Evolutionary conservation across 2,113 vertebrate genomes (phyloP), one percentile per base, ranked within the genome.

Genomic region (Microtus montanus): DNA sequence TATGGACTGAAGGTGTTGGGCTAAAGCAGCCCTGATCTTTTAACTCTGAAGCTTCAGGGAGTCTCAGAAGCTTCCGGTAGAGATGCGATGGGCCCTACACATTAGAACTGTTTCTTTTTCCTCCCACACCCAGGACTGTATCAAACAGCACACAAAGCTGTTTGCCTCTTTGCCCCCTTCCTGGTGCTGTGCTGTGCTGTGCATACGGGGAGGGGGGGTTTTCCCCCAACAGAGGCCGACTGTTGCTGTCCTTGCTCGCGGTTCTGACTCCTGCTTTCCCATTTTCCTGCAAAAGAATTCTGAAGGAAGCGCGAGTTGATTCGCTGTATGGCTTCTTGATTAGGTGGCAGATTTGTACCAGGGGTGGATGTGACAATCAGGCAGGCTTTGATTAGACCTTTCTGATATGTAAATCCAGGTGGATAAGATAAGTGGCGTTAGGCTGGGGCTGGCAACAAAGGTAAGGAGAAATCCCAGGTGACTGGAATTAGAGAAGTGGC

Each of bases 371-470:
- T 96, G 97, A 97, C 97, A 98, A 98, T 98, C 97, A 98, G 95
- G 77, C 94, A 93, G 90, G 85, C 97, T 98, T 97, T 98, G 97
- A 98, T 98, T 97, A 98, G 96, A 92, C 95, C 94, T 97, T 98
- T 97, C 97, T 97, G 97, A 97, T 97, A 98, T 98, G 97, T 97
- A 98, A 98, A 97, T 98, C 97, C 96, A 97, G 97, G 96, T 96
- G 95, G 97, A 92, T 96, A 96, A 96, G 97, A 98, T 98, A 97
- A 96, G 96, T 97, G 97, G 95, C 33, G 0, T 96, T 96, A 93
- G 97, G 73, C 97, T 95, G 78, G 47, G 24, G 70, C 95, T 97
- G 97, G 95, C 92, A 96, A 97, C 97, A 97, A 97, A 97, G 97
- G 97, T 96, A 97, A 92, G 80, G 61, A 96, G 97, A 96, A 97